These are phyloP conservation scores for Stegodyphus dumicola DNA, from an alignment of 1,140 invertebrate genomes.

Conservation along the genomic window DNA sequence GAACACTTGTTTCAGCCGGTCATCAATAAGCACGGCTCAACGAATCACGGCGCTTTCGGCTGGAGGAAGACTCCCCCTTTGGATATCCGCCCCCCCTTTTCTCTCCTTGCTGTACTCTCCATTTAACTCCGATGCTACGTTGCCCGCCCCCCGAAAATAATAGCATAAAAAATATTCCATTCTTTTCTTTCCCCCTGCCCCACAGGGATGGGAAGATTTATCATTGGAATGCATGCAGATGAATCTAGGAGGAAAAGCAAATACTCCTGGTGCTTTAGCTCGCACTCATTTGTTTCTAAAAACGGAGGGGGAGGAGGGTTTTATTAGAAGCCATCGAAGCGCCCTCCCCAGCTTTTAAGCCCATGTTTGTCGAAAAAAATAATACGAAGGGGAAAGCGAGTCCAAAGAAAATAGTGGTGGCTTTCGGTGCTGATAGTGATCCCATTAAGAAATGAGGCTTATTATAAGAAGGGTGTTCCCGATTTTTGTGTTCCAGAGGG, in stretches of 20 bases:
- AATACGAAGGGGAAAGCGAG: background rate
- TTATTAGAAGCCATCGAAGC: slow-evolving; percentile 2
- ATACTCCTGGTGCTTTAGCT: background rate
- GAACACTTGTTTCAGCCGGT: slow-evolving; percentile 51
- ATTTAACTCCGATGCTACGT: slow-evolving; percentile 5
- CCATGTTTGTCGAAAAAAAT: background rate
- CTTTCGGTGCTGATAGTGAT: slow-evolving; percentile 24
- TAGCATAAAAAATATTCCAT: background rate
- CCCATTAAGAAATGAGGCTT: slow-evolving; percentile 53
- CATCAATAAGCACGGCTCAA: slow-evolving; percentile 20
- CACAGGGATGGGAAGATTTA: slow-evolving; percentile 4
- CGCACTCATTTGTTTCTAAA: background rate
- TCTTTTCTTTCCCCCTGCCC: background rate
- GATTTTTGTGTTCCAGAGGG: too few relatives aligned
- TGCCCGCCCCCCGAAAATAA: background rate
- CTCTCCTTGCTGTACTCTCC: slow-evolving; percentile 1
- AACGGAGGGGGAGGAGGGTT: background rate
- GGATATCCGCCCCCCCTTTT: background rate
- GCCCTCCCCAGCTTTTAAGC: background rate
- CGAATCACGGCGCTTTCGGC: slow-evolving; percentile 45
- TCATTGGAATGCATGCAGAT: slow-evolving; percentile 25
- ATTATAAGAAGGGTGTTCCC: slow-evolving; percentile 22
- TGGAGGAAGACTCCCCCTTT: background rate
- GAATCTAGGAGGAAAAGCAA: slow-evolving; percentile 14
- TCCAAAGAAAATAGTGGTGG: background rate